Conservation (phyloP, 2,113 vertebrate species). For the Semnornis frantzii region DNA sequence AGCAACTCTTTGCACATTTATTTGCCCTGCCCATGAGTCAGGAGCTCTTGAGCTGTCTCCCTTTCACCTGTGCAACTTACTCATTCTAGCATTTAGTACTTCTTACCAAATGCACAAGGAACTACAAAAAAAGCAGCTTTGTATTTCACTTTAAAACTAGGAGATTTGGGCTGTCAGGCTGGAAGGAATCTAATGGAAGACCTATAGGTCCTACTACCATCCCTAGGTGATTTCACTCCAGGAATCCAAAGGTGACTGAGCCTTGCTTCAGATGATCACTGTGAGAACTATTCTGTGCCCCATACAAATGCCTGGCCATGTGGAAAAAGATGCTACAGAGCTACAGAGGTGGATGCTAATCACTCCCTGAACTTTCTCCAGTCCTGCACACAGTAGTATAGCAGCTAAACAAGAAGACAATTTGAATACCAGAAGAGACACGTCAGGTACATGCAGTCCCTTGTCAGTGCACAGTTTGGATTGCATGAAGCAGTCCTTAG, state of each 20-base stretch:
- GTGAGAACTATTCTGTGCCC: neutral
- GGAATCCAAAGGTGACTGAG: neutral
- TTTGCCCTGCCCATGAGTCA: neutral
- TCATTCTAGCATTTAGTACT: neutral
- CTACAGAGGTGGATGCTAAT: neutral
- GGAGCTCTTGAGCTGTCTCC: neutral
- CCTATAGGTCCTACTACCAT: neutral
- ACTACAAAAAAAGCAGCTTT: conserved; percentile 4
- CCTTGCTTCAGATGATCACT: neutral
- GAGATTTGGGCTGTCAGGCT: neutral
- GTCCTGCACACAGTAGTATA: neutral
- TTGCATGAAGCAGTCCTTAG: neutral
- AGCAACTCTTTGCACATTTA: neutral
- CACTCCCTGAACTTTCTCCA: neutral
- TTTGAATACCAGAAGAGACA: neutral
- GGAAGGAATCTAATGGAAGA: neutral
- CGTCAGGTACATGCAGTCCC: neutral
- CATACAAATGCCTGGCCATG: neutral
- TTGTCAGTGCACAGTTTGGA: neutral
- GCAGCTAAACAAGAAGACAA: neutral
- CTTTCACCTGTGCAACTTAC: neutral
- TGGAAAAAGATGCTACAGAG: neutral
- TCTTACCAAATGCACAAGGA: neutral
- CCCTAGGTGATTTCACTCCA: neutral
- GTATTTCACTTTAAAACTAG: neutral